These are phyloP conservation scores for Salpingus planirostris DNA, from an alignment of 2,888 invertebrate species.

Conservation along the genomic window DNA sequence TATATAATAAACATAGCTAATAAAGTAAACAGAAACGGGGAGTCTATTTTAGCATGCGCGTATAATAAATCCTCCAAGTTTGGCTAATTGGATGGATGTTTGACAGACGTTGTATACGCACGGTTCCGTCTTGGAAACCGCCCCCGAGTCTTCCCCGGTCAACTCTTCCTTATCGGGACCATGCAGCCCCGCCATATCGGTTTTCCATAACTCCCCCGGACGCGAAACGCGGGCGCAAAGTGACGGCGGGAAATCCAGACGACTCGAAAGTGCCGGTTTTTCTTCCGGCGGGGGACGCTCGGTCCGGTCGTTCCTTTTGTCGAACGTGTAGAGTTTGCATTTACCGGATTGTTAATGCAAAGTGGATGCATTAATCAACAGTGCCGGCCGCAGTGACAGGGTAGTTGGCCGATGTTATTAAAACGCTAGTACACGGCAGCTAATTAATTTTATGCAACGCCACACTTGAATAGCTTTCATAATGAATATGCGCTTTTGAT, in stretches of 20 bases:
- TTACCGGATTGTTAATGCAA: slow-evolving; percentile 43
- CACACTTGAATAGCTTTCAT: slow-evolving; percentile 41
- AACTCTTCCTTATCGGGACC: no score
- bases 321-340: slow-evolving; percentile 33
- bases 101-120: no score
- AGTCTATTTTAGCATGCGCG: no score
- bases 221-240: no score
- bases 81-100: no score
- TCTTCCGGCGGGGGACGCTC: slow-evolving; percentile 2
- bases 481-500: slow-evolving; percentile 37
- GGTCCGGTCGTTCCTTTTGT: slow-evolving; percentile 22
- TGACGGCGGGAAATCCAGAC: no score
- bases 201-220: no score
- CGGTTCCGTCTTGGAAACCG: no score
- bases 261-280: background rate
- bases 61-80: no score
- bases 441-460: slow-evolving; percentile 45
- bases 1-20: slow-evolving; percentile 36
- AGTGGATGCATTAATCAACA: slow-evolving; percentile 42
- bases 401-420: slow-evolving; percentile 38
- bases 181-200: no score
- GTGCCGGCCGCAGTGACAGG: slow-evolving; percentile 37
- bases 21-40: no score
- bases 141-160: no score
- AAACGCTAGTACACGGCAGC: slow-evolving; percentile 39